Percentiles rank a stretch among this genome's conserved stretches.
Conservation (phyloP, 2,797 vertebrate genomes). For the Falco naumanni region DNA sequence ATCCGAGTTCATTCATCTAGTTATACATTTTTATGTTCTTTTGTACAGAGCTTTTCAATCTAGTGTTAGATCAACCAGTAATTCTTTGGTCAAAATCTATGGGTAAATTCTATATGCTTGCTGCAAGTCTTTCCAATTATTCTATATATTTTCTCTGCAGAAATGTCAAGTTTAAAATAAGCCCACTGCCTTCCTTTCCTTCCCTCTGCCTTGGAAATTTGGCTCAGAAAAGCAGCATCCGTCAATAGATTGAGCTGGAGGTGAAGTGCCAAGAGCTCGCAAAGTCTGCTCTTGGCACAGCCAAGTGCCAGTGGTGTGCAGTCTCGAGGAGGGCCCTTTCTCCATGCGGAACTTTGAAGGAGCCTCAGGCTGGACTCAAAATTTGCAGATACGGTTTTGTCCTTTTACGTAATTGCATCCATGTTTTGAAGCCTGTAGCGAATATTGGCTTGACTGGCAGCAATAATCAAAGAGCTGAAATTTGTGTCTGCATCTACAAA, state of each 20-base stretch:
- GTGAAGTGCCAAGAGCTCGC: slow-evolving; percentile 40
- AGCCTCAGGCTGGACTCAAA: background rate
- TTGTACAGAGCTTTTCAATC: background rate
- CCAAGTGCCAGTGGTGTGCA: background rate
- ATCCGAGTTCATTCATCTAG: background rate
- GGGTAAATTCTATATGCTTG: background rate
- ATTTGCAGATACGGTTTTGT: slow-evolving; percentile 36
- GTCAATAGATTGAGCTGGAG: background rate
- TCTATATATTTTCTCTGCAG: background rate
- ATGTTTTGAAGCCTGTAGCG: background rate
- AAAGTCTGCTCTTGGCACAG: background rate
- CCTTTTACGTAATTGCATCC: slow-evolving; percentile 21
- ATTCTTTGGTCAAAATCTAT: background rate
- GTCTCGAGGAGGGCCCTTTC: background rate
- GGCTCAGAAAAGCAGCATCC: slow-evolving; percentile 19
- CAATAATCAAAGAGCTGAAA: slow-evolving; percentile 29
- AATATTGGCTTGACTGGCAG: slow-evolving; percentile 18
- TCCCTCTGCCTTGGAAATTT: slow-evolving; percentile 10
- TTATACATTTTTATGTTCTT: slow-evolving; percentile 5
- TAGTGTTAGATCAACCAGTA: background rate
- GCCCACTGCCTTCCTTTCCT: background rate
- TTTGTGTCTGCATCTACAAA: slow-evolving; percentile 44
- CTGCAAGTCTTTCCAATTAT: slow-evolving; percentile 17
- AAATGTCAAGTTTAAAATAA: slow-evolving; percentile 53
- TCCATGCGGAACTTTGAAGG: background rate